phyloP scores from a whole-genome alignment of 2,113 vertebrate species.

The Hippoglossus stenolepis region DNA sequence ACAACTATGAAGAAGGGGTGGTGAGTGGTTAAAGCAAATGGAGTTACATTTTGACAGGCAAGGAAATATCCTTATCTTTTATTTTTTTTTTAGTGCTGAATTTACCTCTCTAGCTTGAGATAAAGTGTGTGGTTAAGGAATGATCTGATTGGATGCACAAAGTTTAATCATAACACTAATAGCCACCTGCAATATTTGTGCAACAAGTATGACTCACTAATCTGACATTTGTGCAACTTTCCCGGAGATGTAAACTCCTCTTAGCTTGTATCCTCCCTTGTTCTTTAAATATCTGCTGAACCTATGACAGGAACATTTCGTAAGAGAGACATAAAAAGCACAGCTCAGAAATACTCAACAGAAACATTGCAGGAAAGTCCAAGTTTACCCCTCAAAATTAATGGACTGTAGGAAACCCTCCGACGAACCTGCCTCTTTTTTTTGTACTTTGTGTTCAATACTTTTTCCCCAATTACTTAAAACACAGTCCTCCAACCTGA shows the following conservation, averaged over 20 bases:
- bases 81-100: not conserved
- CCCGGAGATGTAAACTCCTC: not conserved
- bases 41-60: constrained; percentile 30
- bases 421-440: not conserved
- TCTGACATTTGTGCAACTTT: not conserved
- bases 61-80: constrained; percentile 5
- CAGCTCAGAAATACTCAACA: no score
- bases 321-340: not conserved
- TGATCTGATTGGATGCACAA: not conserved
- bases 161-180: not conserved
- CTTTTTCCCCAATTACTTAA: no score
- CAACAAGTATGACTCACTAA: not conserved
- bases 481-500: no score
- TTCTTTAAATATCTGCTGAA: constrained; percentile 1
- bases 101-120: not conserved
- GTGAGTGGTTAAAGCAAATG: constrained; percentile 9
- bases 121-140: constrained; percentile 9
- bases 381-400: no score
- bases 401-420: not conserved
- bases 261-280: not conserved
- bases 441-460: no score
- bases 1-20: constrained; percentile 13
- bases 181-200: not conserved
- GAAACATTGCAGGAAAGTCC: no score
- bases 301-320: not conserved